Evolutionary conservation across 1,140 invertebrate genomes (phyloP).

Genomic region (Drosophila virilis): DNA sequence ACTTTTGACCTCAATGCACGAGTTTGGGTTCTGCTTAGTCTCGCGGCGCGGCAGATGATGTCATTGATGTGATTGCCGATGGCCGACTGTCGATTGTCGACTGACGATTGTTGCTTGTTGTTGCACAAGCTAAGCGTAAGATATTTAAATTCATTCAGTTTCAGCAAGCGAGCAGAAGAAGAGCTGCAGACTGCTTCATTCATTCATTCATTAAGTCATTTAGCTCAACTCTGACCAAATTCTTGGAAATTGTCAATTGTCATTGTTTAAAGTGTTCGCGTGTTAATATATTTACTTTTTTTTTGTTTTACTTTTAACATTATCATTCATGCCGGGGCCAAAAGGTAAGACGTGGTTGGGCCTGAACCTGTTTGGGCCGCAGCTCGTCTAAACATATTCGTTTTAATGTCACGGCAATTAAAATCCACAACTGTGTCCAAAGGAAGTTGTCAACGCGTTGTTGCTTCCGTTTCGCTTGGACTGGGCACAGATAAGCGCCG

Average conservation of each 20-base stretch:
- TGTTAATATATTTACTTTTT: constrained; percentile 29
- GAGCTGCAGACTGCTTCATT: not conserved
- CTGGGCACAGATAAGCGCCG: constrained; percentile 30
- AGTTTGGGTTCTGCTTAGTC: constrained; percentile 51
- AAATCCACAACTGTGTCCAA: constrained; percentile 35
- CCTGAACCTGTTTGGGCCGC: constrained; percentile 47
- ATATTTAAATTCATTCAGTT: constrained; percentile 48
- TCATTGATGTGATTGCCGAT: constrained; percentile 46
- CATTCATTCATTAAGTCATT: constrained; percentile 33
- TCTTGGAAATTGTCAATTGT: constrained; percentile 58
- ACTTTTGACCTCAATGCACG: constrained; percentile 72
- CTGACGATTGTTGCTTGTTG: constrained; percentile 16
- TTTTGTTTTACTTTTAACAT: constrained; percentile 26
- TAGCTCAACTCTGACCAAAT: constrained; percentile 9
- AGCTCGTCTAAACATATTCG: constrained; percentile 53
- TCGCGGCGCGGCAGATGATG: constrained; percentile 54
- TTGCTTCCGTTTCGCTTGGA: constrained; percentile 43
- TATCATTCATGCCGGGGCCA: constrained; percentile 61
- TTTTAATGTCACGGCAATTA: constrained; percentile 56
- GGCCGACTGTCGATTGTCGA: constrained; percentile 1
- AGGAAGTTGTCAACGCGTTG: constrained; percentile 72
- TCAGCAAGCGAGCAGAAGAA: not conserved
- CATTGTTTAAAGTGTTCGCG: constrained; percentile 44
- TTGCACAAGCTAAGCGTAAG: constrained; percentile 21
- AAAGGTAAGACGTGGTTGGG: constrained; percentile 26